Evolutionary conservation across 2,888 invertebrate species (phyloP), one percentile per base, ranked within the genome.

Genomic region (Amphipoea oculea): DNA sequence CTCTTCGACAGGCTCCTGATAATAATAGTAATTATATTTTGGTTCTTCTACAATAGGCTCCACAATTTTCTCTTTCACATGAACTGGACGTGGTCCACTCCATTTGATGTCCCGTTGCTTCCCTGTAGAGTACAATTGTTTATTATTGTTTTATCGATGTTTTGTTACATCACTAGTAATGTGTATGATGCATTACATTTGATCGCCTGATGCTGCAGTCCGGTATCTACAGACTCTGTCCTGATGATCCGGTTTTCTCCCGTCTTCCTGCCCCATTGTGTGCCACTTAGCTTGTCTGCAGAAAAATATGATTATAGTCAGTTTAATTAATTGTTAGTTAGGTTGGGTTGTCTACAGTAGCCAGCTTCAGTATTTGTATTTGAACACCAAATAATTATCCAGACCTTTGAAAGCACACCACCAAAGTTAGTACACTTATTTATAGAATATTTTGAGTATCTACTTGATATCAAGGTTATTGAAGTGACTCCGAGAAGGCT

Each of bases 211-310:
- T 62, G 40, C 11, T 70, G 66, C 17, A 29, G 1, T 66, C 73
- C 82, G 17, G 7, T 40, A 67, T 82, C 74, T 62, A 81, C 9
- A 0, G 66, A 75, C 17, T 80, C 81, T 45, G 66, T 67, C 48
- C 81, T 81, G 70, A 71, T 45, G 40, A 73, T 62, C 7, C 77
- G 17, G 48, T 76, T 82, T 20, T 81, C 82, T 48, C 82, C 77
- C 4, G 62, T 63, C 73, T 82, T 82, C n/a, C 82, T 81, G 54
- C 82, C 81, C 81, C 81, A 74, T 29, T 40, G 9, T 48, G 54
- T n/a, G n/a, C 75, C 20, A 14, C 17, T 45, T 57, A 66, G n/a
- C 36, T 77, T 75, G 57, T 6, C 82, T 82, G 81, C 5, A 29
- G 48, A 23, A 80, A 78, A 57, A 78, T 54, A 65, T 76, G 7